Conservation (phyloP, 1,140 invertebrate species). For the Cyphomyrmex costatus region DNA sequence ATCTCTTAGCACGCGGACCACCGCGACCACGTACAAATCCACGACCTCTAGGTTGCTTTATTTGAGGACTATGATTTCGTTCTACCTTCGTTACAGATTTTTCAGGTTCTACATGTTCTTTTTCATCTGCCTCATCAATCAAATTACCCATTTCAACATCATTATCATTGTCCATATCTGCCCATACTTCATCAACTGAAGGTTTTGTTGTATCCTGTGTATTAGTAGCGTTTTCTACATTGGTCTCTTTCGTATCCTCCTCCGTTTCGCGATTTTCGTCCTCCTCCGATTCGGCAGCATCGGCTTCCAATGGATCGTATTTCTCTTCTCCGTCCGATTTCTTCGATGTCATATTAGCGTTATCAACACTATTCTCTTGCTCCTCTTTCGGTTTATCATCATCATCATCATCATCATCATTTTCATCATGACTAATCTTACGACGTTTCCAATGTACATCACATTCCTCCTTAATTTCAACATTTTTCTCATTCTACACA, state of each 20-base stretch:
- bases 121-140: conserved; percentile 81
- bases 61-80: conserved; percentile 57
- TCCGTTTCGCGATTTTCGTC: conserved; percentile 70
- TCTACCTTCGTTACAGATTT: conserved; percentile 68
- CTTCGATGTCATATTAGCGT: conserved; percentile 67
- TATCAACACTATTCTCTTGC: conserved; percentile 66
- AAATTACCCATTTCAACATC: conserved; percentile 80
- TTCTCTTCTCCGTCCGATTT: conserved; percentile 78
- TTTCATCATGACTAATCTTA: conserved; percentile 70
- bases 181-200: conserved; percentile 78
- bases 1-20: conserved; percentile 82
- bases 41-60: conserved; percentile 66
- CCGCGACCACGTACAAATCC: conserved; percentile 77
- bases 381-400: conserved; percentile 62
- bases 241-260: conserved; percentile 51
- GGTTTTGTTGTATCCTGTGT: conserved; percentile 70
- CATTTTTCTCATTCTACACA: conserved; percentile 63
- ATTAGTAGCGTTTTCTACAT: conserved; percentile 40
- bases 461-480: conserved; percentile 71
- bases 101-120: conserved; percentile 71
- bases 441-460: conserved; percentile 80
- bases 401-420: conserved; percentile 70
- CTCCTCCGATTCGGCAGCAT: conserved; percentile 80
- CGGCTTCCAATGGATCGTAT: conserved; percentile 83
- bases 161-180: conserved; percentile 82